Percentiles rank a stretch among this genome's conserved stretches.
These are phyloP conservation scores for Brachionus koreanus DNA, from an alignment of 1,140 invertebrate genomes.

Conservation along the genomic window DNA sequence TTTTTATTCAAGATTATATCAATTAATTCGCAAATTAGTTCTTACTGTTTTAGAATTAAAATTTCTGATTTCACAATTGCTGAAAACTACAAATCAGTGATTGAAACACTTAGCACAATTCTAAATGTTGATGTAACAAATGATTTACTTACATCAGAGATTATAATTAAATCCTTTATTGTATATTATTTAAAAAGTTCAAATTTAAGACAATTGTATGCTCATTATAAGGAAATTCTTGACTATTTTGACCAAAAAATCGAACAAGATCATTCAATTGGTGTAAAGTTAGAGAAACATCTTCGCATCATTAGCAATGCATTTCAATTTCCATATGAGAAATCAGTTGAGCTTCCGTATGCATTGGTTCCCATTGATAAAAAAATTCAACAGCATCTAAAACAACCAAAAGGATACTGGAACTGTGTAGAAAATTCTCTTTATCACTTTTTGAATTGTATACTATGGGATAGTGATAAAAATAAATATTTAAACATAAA, in stretches of 20 bases:
- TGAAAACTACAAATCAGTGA: background rate
- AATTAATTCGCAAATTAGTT: background rate
- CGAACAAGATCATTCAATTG: background rate
- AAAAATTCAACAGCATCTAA: background rate
- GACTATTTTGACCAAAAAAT: background rate
- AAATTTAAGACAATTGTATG: background rate
- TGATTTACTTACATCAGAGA: background rate
- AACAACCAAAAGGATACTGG: background rate
- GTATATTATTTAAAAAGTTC: background rate
- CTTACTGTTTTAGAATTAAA: background rate
- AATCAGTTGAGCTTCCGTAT: background rate
- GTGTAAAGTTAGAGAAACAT: background rate
- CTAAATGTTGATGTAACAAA: conserved; percentile 12
- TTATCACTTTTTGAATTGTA: background rate
- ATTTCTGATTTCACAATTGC: background rate
- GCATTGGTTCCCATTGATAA: background rate
- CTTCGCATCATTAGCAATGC: background rate
- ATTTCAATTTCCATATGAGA: background rate
- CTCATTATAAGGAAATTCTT: background rate
- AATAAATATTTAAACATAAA: background rate
- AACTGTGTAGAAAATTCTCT: background rate
- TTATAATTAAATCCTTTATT: background rate
- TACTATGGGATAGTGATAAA: background rate
- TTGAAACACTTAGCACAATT: background rate
- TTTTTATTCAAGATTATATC: background rate